These are phyloP conservation scores for Tetraodon nigroviridis DNA, from an alignment of 2,113 vertebrate species.

Conservation along the genomic window DNA sequence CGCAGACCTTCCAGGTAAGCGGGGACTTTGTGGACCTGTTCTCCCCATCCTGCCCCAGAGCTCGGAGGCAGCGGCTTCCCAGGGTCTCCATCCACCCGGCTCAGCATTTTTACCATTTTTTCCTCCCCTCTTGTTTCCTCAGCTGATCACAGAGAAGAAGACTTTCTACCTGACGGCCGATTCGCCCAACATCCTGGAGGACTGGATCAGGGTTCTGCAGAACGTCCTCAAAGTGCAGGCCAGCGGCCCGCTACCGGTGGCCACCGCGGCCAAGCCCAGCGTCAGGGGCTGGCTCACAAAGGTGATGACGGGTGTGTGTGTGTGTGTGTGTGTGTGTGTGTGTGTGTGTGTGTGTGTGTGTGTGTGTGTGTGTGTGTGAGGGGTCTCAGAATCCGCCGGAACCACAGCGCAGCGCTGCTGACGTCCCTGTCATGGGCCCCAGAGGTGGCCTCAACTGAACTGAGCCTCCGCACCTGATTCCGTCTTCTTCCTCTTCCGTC, in stretches of 20 bases:
- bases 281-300: slow-evolving; percentile 87
- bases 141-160: slow-evolving; percentile 87
- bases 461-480: slow-evolving; percentile 1
- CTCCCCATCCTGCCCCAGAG: neutral
- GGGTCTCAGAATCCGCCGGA: too few relatives aligned
- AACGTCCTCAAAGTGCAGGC: slow-evolving; percentile 84
- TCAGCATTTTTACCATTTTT: slow-evolving; percentile 29
- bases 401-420: too few relatives aligned
- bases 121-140: slow-evolving; percentile 18
- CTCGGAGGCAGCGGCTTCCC: slow-evolving; percentile 6
- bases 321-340: too few relatives aligned
- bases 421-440: too few relatives aligned
- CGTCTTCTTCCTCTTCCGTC: neutral
- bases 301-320: slow-evolving; percentile 61
- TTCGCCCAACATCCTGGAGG: slow-evolving; percentile 87
- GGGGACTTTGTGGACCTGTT: too few relatives aligned
- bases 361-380: too few relatives aligned
- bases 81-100: slow-evolving; percentile 19
- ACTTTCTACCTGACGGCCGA: slow-evolving; percentile 86
- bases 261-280: slow-evolving; percentile 74
- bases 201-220: slow-evolving; percentile 88
- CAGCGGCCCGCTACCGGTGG: slow-evolving; percentile 67
- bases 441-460: slow-evolving; percentile 43
- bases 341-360: too few relatives aligned
- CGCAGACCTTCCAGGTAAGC: slow-evolving; percentile 83